Evolutionary conservation across 2,113 vertebrate genomes (phyloP).

Genomic region (Penelope pileata): DNA sequence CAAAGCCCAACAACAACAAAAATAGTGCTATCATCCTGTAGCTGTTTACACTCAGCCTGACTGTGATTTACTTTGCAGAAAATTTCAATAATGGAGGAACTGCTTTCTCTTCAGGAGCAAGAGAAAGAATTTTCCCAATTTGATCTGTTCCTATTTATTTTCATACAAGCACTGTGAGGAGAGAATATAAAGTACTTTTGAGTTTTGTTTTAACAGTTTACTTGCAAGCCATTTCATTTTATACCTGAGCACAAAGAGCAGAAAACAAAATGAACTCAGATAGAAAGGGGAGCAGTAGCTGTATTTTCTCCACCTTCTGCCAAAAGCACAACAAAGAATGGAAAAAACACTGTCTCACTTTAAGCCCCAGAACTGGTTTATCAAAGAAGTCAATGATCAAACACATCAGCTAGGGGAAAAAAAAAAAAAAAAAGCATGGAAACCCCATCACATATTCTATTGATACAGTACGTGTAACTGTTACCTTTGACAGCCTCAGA

Average conservation of each 20-base stretch:
- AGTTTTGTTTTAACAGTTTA: neutral
- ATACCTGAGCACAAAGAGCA: neutral
- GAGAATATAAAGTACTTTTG: neutral
- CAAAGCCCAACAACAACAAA: slow-evolving; percentile 44
- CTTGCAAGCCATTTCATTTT: neutral
- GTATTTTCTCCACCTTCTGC: neutral
- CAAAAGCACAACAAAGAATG: slow-evolving; percentile 41
- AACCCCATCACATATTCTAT: slow-evolving; percentile 37
- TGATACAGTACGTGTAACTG: slow-evolving; percentile 53
- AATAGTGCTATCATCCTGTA: slow-evolving; percentile 2
- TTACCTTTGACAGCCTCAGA: slow-evolving; percentile 62
- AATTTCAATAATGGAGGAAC: neutral
- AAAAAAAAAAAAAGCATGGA: slow-evolving; percentile 31
- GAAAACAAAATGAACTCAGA: neutral
- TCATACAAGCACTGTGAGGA: neutral
- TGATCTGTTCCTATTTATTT: slow-evolving; percentile 10
- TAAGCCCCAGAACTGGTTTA: slow-evolving; percentile 24
- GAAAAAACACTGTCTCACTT: slow-evolving; percentile 32
- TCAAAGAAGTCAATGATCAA: slow-evolving; percentile 8
- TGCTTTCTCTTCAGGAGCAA: neutral
- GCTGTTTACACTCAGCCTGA: slow-evolving; percentile 8
- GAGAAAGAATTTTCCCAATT: neutral
- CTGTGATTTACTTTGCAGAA: slow-evolving; percentile 45
- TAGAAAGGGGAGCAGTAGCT: neutral
- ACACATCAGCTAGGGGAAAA: slow-evolving; percentile 1